Base-by-base conservation (phyloP, 2,888 invertebrate species). In the Ormyrus pomaceus region DNA sequence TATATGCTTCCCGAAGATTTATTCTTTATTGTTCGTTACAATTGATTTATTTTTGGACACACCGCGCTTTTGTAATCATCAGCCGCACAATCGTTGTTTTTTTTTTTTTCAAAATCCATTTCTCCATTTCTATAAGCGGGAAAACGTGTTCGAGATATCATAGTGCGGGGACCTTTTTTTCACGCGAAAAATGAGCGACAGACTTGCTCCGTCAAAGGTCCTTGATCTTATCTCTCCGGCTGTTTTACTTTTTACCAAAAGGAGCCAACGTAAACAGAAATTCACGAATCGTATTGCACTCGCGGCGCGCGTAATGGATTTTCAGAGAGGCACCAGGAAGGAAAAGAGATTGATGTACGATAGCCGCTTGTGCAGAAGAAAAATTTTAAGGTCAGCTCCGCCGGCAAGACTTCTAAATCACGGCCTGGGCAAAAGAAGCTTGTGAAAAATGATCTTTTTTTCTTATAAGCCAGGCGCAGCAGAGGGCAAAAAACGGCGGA, bases 371-470 rank as follows among this genome's bases (percentile, higher is more conserved):
- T 34, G 11, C 9, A 19, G 56, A 56, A 50, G n/a, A 53, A 72
- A 62, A 71, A 19, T 72, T 62, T 62, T 13, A 62, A 62, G 62
- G 34, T 62, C 62, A 45, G 53, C 58, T 19, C 19, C n/a, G n/a
- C 11, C 13, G 69, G 34, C 48, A 58, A 69, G 48, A 59, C 50
- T 59, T 59, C 11, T 70, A 70, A 64, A 64, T 73, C 64, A 56
- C 10, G 6, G n/a, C 7, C 56, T 19, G 6, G 9, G 10, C 46
- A 46, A 6, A 61, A 50, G 59, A 13, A 51, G 48, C 64, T 13
- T 19, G 55, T 74, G 74, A 75, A 75, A 65, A 75, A 75, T 34
- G 74, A 13, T 66, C 66, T 19, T 59, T 75, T 75, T 66, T 75
- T 34, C 19, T 13, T 7, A 34, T 34, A 56, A 56, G 45, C 5